Evolutionary conservation across 2,888 invertebrate species (phyloP).

Genomic region (Trachelus iudaicus): DNA sequence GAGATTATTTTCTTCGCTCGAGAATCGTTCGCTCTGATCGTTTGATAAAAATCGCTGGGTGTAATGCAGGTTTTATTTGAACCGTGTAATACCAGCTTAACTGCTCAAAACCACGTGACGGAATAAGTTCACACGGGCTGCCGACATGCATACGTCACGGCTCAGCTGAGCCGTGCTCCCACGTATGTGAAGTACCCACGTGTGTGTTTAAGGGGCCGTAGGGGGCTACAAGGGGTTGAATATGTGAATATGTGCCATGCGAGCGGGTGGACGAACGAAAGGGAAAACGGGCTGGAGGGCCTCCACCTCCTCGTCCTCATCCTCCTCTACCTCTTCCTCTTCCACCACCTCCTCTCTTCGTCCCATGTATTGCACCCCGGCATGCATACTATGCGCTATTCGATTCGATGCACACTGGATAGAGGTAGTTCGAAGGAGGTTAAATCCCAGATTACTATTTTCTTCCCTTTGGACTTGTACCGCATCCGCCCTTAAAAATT

Average conservation of each 20-base stretch:
- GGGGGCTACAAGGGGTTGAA: conserved; percentile 41
- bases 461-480: conserved; percentile 10
- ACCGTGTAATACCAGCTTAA: conserved; percentile 12
- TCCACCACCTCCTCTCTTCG: conserved; percentile 22
- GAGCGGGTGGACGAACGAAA: conserved; percentile 51
- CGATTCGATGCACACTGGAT: conserved; percentile 44
- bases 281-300: conserved; percentile 55
- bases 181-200: conserved; percentile 34
- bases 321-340: conserved; percentile 22
- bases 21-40: not conserved
- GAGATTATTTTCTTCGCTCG: not conserved
- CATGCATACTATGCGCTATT: conserved; percentile 37
- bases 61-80: not conserved
- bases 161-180: conserved; percentile 46
- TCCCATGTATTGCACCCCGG: conserved; percentile 37
- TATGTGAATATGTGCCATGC: conserved; percentile 58
- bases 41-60: not conserved
- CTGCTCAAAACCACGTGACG: conserved; percentile 34
- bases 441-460: conserved; percentile 29
- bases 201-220: conserved; percentile 21
- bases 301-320: conserved; percentile 34
- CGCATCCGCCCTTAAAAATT: not conserved
- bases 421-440: conserved; percentile 38
- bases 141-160: conserved; percentile 40
- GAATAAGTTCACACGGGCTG: conserved; percentile 42